Percentiles rank a stretch among this genome's conserved stretches.
Evolutionary conservation across 1,140 invertebrate genomes (phyloP).

Genomic region (Zaprionus davidi): DNA sequence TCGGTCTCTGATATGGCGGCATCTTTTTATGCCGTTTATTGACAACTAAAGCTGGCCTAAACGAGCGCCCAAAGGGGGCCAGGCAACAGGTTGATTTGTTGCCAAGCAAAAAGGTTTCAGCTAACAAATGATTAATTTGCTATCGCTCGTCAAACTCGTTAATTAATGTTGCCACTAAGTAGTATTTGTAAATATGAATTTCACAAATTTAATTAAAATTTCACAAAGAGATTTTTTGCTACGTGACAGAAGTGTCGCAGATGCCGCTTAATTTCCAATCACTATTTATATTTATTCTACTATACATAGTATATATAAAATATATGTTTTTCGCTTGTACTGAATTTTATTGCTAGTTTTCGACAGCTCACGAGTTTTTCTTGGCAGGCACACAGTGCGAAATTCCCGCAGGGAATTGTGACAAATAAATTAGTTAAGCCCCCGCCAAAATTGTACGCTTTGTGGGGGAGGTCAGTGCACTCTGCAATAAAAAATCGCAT

Average conservation of each 20-base stretch:
- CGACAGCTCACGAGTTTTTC: slow-evolving; percentile 68
- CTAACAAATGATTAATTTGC: slow-evolving; percentile 14
- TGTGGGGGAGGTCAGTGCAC: slow-evolving; percentile 66
- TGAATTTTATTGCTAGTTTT: slow-evolving; percentile 48
- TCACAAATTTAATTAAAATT: slow-evolving; percentile 19
- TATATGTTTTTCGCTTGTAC: slow-evolving; percentile 16
- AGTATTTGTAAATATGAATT: neutral
- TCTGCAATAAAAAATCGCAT: slow-evolving; percentile 24
- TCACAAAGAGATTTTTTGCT: slow-evolving; percentile 26
- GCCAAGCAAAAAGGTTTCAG: slow-evolving; percentile 11
- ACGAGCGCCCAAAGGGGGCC: neutral
- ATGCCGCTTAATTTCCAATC: slow-evolving; percentile 20
- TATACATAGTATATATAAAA: slow-evolving; percentile 21
- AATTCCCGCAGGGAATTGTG: neutral
- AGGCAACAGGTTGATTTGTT: slow-evolving; percentile 10
- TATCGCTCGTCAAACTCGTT: slow-evolving; percentile 12
- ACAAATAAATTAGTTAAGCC: slow-evolving; percentile 28
- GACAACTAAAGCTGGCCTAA: slow-evolving; percentile 31
- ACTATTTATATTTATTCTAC: slow-evolving; percentile 16
- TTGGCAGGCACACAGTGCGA: slow-evolving; percentile 43
- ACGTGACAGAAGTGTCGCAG: slow-evolving; percentile 24
- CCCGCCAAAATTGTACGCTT: neutral
- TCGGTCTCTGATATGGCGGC: slow-evolving; percentile 25
- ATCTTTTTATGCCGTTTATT: slow-evolving; percentile 21
- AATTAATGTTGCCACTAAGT: slow-evolving; percentile 21